A percentile compares a stretch with the other conserved stretches of the same genome.
Evolutionary conservation across 2,113 vertebrate species (phyloP).

Genomic region (Pollachius pollachius): DNA sequence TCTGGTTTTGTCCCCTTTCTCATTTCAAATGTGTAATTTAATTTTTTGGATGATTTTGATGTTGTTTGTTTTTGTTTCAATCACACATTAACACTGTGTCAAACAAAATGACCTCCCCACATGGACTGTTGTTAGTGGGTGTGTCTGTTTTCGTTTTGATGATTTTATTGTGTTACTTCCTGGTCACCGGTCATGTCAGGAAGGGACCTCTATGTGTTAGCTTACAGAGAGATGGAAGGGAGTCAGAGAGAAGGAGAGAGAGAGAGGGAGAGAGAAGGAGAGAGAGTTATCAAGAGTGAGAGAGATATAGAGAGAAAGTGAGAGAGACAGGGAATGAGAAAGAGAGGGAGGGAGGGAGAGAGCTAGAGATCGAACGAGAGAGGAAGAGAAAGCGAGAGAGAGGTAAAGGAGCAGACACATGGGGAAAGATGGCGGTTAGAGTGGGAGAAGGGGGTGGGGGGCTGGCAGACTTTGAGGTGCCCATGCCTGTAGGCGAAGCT

Average conservation of each 20-base stretch:
- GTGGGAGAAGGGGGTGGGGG: not conserved
- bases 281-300: no score
- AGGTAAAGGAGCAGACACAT: not conserved
- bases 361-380: not conserved
- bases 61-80: conserved; percentile 31
- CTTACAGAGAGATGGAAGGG: no score
- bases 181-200: conserved; percentile 42
- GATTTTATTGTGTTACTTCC: conserved; percentile 57
- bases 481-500: conserved; percentile 62
- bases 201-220: no score
- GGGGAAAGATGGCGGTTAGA: not conserved
- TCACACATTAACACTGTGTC: conserved; percentile 11
- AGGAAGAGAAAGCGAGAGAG: not conserved
- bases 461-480: conserved; percentile 39
- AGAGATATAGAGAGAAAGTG: no score
- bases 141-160: conserved; percentile 17
- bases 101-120: conserved; percentile 29
- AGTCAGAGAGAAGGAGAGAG: no score
- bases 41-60: no score
- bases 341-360: no score
- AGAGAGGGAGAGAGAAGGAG: no score
- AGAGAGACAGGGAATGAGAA: no score
- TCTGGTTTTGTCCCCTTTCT: no score
- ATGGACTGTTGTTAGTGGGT: conserved; percentile 25
- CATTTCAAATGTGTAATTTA: no score